phyloP scores from a whole-genome alignment of 2,113 vertebrate genomes.

The Atlantisia rogersi region DNA sequence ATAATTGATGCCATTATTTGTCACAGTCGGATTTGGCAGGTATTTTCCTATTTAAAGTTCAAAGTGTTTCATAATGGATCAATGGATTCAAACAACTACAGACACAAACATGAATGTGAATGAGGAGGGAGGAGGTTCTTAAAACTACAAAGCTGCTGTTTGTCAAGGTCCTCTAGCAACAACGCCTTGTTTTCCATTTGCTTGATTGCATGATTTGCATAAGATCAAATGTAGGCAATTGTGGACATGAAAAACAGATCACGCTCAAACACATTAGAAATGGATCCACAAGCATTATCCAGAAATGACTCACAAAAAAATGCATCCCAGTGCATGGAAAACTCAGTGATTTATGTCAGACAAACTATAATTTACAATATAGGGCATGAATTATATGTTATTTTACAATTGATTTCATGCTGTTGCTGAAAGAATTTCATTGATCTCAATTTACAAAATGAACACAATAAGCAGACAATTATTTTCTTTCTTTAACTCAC shows the following conservation, averaged over 20 bases:
- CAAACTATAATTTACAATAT: slow-evolving; percentile 78
- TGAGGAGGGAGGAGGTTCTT: not conserved
- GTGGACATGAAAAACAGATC: slow-evolving; percentile 70
- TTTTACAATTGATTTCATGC: slow-evolving; percentile 81
- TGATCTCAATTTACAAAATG: slow-evolving; percentile 77
- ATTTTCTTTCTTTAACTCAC: slow-evolving; percentile 53
- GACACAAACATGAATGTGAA: slow-evolving; percentile 31
- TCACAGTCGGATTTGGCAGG: not conserved
- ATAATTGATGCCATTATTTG: not conserved
- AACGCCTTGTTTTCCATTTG: slow-evolving; percentile 72
- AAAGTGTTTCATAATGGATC: not conserved
- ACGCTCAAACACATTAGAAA: slow-evolving; percentile 59
- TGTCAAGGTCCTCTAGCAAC: slow-evolving; percentile 54
- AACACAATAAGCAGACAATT: slow-evolving; percentile 64
- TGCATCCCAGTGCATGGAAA: slow-evolving; percentile 49
- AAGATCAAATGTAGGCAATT: slow-evolving; percentile 71
- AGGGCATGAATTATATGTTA: slow-evolving; percentile 70
- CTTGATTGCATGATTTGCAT: slow-evolving; percentile 77
- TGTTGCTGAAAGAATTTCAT: slow-evolving; percentile 74
- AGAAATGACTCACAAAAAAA: slow-evolving; percentile 67
- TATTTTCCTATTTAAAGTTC: slow-evolving; percentile 11
- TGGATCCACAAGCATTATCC: slow-evolving; percentile 63
- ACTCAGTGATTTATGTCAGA: slow-evolving; percentile 73
- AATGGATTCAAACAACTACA: slow-evolving; percentile 22
- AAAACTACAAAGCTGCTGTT: slow-evolving; percentile 57